Evolutionary conservation across 2,797 vertebrate genomes (phyloP).

Genomic region (Podarcis siculus): DNA sequence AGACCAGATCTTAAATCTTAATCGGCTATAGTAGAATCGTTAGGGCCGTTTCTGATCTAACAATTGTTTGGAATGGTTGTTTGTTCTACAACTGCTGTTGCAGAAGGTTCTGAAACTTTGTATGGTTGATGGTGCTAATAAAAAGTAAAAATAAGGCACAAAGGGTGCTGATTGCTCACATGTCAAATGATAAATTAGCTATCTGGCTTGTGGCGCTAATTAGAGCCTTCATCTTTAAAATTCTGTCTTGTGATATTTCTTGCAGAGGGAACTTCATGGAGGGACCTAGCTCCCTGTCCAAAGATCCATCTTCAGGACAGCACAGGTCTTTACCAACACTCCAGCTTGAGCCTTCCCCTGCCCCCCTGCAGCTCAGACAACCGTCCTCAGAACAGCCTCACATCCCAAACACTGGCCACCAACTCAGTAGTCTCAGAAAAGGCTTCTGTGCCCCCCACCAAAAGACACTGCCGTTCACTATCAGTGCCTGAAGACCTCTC

Average conservation of each 20-base stretch:
- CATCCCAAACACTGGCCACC: constrained; percentile 77
- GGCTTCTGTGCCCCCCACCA: constrained; percentile 76
- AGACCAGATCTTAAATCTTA: not conserved
- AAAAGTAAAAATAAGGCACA: not conserved
- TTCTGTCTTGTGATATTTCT: constrained; percentile 48
- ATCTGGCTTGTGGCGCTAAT: not conserved
- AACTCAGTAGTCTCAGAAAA: constrained; percentile 70
- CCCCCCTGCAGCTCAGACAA: constrained; percentile 74
- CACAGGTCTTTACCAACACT: constrained; percentile 85
- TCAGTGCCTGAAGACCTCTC: constrained; percentile 92
- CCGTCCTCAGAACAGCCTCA: constrained; percentile 67
- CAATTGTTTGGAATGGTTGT: not conserved
- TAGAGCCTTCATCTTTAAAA: not conserved
- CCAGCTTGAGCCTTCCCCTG: constrained; percentile 83
- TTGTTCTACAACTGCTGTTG: not conserved
- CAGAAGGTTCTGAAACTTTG: not conserved
- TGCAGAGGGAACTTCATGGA: constrained; percentile 89
- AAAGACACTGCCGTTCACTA: constrained; percentile 91
- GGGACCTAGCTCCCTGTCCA: constrained; percentile 83
- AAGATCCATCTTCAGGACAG: constrained; percentile 86
- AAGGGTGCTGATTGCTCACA: not conserved
- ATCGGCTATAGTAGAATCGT: not conserved
- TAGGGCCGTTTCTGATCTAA: not conserved
- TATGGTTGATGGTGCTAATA: too few relatives aligned
- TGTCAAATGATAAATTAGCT: not conserved